A percentile compares a stretch with the other conserved stretches of the same genome.
These are phyloP conservation scores for Thereva unica DNA, from an alignment of 2,888 invertebrate species.

Conservation along the genomic window DNA sequence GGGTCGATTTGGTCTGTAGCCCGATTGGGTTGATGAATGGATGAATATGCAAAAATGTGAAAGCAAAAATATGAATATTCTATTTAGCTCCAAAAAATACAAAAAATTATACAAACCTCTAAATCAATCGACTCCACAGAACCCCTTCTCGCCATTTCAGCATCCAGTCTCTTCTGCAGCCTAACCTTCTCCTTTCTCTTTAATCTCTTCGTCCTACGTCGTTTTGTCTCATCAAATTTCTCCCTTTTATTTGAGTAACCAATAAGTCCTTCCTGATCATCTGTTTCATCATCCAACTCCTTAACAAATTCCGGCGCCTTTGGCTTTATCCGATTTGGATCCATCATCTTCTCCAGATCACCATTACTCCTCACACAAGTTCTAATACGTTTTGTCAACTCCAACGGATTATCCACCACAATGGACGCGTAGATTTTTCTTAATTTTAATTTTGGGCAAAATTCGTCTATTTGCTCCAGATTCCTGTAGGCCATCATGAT, in stretches of 20 bases:
- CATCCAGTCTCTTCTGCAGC: slow-evolving; percentile 46
- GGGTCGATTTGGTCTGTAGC: too few species aligned
- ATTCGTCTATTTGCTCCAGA: slow-evolving; percentile 65
- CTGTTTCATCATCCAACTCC: slow-evolving; percentile 58
- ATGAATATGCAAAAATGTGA: too few species aligned
- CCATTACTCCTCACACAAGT: neutral
- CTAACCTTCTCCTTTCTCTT: slow-evolving; percentile 48
- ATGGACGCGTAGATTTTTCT: slow-evolving; percentile 62
- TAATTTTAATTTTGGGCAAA: slow-evolving; percentile 68
- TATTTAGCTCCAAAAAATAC: neutral
- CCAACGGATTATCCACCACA: slow-evolving; percentile 61
- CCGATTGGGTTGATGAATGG: too few species aligned
- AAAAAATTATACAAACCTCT: slow-evolving; percentile 57
- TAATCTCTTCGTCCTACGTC: slow-evolving; percentile 58
- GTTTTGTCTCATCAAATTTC: slow-evolving; percentile 61
- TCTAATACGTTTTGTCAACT: neutral
- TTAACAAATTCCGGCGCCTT: slow-evolving; percentile 42
- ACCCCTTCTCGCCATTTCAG: slow-evolving; percentile 50
- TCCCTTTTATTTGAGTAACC: slow-evolving; percentile 61
- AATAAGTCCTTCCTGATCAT: slow-evolving; percentile 55
- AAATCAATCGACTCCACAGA: slow-evolving; percentile 63
- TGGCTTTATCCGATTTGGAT: neutral
- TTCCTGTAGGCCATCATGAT: slow-evolving; percentile 71
- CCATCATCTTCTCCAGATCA: neutral
- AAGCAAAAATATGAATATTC: too few species aligned